Conservation (phyloP, 2,888 invertebrate species). For the Pasiphila rectangulata region DNA sequence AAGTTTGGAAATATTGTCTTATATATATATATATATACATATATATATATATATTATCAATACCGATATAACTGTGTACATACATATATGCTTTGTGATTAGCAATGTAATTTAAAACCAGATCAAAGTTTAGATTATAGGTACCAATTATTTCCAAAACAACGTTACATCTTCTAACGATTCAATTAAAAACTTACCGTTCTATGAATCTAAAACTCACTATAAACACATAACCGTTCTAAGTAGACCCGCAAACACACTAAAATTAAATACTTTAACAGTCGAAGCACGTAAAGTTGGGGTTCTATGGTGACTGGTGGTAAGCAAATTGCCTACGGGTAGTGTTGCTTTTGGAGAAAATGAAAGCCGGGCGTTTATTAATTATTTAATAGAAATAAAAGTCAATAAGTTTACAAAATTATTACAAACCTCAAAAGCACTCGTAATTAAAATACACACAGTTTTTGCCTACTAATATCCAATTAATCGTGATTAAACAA, state of each 20-base stretch:
- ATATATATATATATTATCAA: too few relatives aligned
- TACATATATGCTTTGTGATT: too few relatives aligned
- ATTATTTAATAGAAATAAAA: too few relatives aligned
- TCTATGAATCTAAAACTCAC: constrained; percentile 32
- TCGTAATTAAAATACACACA: too few relatives aligned
- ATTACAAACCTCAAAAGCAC: too few relatives aligned
- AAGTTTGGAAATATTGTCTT: too few relatives aligned
- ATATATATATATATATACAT: too few relatives aligned
- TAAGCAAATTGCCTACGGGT: constrained; percentile 32
- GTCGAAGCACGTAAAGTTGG: constrained; percentile 21
- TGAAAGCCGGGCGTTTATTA: background rate
- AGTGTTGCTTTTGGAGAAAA: constrained; percentile 4
- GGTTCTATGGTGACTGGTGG: constrained; percentile 29
- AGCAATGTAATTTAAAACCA: background rate
- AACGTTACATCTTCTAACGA: constrained; percentile 23
- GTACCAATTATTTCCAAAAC: constrained; percentile 9
- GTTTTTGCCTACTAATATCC: too few relatives aligned
- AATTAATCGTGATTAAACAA: too few relatives aligned
- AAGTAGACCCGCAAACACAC: constrained; percentile 25
- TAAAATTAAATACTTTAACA: constrained; percentile 25
- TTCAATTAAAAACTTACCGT: constrained; percentile 39
- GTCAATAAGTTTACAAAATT: too few relatives aligned
- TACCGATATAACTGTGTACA: too few relatives aligned
- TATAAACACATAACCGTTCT: constrained; percentile 26
- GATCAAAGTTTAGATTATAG: too few relatives aligned